phyloP scores from a whole-genome alignment of 2,797 vertebrate genomes.

The Megalops cyprinoides region DNA sequence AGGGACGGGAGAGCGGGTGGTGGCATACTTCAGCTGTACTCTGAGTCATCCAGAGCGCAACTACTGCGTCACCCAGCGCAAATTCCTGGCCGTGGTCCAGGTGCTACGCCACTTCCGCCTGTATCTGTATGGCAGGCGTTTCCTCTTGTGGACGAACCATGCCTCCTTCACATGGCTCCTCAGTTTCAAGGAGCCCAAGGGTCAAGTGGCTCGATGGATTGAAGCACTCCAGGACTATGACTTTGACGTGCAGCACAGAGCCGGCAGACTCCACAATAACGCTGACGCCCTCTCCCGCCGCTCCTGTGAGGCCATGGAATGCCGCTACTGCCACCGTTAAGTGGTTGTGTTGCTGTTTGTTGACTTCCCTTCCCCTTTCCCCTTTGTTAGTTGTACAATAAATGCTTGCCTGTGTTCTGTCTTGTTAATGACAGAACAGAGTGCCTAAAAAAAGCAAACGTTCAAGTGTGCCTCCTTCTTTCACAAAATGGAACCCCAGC shows the following conservation, averaged over 20 bases:
- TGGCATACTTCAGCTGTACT: background rate
- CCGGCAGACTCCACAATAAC: background rate
- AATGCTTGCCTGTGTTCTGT: too few species aligned
- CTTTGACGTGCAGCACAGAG: background rate
- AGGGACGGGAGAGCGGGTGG: too few species aligned
- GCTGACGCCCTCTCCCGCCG: background rate
- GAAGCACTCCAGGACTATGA: background rate
- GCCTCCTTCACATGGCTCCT: background rate
- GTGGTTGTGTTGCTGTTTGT: background rate
- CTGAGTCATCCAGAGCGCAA: background rate
- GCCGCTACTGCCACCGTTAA: background rate
- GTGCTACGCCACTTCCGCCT: background rate
- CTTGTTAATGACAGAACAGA: too few species aligned
- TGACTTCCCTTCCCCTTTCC: background rate
- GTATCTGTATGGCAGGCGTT: background rate
- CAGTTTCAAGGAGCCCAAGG: slow-evolving; percentile 20
- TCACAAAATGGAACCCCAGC: too few species aligned
- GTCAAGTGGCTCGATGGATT: slow-evolving; percentile 10
- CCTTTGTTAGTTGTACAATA: too few species aligned
- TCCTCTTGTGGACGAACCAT: slow-evolving; percentile 9
- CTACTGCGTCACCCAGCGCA: slow-evolving; percentile 15
- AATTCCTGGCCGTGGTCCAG: background rate
- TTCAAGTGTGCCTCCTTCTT: too few species aligned
- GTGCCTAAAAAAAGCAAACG: too few species aligned
- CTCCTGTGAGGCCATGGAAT: too few species aligned